These are phyloP conservation scores for Homarus americanus DNA, from an alignment of 1,140 invertebrate species.

Conservation along the genomic window DNA sequence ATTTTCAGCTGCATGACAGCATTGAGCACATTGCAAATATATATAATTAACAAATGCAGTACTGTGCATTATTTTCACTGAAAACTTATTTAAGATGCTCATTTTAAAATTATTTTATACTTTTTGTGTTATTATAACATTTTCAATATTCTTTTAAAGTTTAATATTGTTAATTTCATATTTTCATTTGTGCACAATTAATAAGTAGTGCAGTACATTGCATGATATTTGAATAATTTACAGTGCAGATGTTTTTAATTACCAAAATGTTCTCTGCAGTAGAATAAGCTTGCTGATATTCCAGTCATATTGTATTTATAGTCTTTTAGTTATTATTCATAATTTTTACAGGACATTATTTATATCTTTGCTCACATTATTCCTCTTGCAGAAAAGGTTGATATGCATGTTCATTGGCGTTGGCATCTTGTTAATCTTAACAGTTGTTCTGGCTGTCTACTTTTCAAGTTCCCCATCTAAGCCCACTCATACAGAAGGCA, in stretches of 20 bases:
- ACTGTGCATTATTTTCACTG: no score
- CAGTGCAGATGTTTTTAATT: no score
- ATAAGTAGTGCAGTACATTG: background rate
- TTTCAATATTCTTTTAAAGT: no score
- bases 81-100: background rate
- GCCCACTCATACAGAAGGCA: conserved; percentile 20
- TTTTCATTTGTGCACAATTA: no score
- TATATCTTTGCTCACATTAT: conserved; percentile 2
- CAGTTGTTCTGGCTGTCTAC: conserved; percentile 43
- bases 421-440: conserved; percentile 28
- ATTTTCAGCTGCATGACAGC: no score
- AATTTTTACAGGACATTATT: background rate
- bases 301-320: background rate
- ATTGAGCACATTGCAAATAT: no score
- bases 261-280: background rate
- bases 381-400: conserved; percentile 49
- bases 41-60: no score
- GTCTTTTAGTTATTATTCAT: no score
- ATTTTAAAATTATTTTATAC: background rate
- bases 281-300: background rate
- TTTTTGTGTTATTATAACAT: no score
- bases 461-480: conserved; percentile 12
- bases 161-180: no score
- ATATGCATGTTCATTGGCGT: conserved; percentile 47
- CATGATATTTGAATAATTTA: no score